Conservation (phyloP, 2,888 invertebrate species). For the Nephrotoma appendiculata region DNA sequence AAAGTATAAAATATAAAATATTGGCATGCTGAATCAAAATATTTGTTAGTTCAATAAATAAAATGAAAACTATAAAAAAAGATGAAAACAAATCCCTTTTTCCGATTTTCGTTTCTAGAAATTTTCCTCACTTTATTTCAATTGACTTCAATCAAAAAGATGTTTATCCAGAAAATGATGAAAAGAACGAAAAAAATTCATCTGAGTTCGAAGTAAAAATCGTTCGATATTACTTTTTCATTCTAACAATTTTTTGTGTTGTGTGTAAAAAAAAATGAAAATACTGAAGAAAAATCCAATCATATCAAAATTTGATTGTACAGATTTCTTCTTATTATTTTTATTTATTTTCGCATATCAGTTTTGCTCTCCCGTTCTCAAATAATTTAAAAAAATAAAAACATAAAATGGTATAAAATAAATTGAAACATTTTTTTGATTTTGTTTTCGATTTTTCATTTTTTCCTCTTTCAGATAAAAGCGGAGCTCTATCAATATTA, state of each 20-base stretch:
- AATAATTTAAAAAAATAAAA: background rate
- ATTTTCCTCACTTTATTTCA: background rate
- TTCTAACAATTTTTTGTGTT: background rate
- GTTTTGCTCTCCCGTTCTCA: background rate
- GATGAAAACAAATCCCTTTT: background rate
- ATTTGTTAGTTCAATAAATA: background rate
- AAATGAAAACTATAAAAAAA: background rate
- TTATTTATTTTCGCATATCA: background rate
- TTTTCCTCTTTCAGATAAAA: slow-evolving; percentile 40
- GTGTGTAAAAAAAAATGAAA: background rate
- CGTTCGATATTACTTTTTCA: background rate
- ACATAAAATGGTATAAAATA: background rate
- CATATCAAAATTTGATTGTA: background rate
- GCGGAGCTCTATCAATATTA: slow-evolving; percentile 50
- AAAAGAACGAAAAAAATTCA: background rate
- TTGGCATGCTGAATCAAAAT: background rate
- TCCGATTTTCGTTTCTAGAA: background rate
- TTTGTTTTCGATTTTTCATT: background rate
- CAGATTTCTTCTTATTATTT: background rate
- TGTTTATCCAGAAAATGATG: background rate
- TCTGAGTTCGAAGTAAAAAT: background rate
- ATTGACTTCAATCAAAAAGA: background rate
- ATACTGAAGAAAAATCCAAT: background rate
- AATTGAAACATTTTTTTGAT: background rate
- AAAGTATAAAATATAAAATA: background rate